These are phyloP conservation scores for Indicator maculatus DNA, from an alignment of 2,113 vertebrate genomes.

Conservation along the genomic window DNA sequence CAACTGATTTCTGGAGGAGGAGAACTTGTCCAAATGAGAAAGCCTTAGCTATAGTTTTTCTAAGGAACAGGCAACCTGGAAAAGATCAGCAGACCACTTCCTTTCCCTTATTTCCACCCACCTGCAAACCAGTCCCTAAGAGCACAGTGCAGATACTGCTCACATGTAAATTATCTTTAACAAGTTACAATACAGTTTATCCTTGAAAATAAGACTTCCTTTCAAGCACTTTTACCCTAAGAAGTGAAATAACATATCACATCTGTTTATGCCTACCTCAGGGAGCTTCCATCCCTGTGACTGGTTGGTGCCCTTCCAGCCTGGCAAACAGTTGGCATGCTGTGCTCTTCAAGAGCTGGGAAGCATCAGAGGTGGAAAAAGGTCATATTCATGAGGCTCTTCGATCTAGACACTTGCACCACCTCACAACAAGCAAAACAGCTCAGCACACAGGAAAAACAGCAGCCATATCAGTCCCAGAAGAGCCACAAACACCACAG, in stretches of 20 bases:
- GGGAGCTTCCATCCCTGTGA: background rate
- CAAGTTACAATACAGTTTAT: background rate
- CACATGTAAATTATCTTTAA: accelerated
- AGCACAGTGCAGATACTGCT: background rate
- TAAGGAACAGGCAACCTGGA: background rate
- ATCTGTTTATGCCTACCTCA: background rate
- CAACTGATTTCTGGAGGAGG: background rate
- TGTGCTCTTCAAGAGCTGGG: background rate
- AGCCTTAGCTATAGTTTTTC: background rate
- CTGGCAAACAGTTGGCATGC: background rate
- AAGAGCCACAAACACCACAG: background rate
- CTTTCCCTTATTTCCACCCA: background rate
- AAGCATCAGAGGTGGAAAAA: background rate
- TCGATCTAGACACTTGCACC: background rate
- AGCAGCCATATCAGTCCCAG: background rate
- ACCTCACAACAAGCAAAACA: background rate
- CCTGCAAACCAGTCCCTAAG: background rate
- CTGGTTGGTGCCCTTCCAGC: background rate
- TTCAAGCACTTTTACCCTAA: background rate
- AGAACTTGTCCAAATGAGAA: background rate
- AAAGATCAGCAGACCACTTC: background rate
- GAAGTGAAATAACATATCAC: background rate
- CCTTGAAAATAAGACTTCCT: background rate
- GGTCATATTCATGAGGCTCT: background rate
- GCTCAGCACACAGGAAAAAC: background rate